Evolutionary conservation across 2,888 invertebrate genomes (phyloP).

Genomic region (Pseudococcus viburni): DNA sequence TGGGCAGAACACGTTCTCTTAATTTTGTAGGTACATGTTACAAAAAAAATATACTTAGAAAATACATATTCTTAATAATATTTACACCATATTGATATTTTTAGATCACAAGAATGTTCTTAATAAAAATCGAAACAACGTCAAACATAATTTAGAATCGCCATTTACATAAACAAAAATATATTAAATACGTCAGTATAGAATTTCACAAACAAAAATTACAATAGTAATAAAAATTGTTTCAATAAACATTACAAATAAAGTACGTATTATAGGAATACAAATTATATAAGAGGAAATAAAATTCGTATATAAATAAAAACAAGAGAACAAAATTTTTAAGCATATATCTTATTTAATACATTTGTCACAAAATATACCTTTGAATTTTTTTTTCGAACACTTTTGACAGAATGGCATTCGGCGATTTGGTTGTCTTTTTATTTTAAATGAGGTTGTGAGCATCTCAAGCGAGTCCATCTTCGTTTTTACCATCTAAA

Average conservation of each 20-base stretch:
- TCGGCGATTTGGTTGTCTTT: conserved; percentile 20
- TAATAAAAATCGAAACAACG: background rate
- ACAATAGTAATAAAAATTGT: background rate
- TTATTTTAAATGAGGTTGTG: background rate
- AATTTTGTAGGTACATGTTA: conserved; percentile 18
- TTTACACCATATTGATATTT: conserved; percentile 1
- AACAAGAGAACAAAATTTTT: conserved; percentile 1
- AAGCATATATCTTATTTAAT: conserved; percentile 43
- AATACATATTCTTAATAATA: background rate
- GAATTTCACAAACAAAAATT: conserved; percentile 20
- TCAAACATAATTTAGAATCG: conserved; percentile 32
- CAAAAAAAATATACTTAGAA: background rate
- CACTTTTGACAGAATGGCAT: conserved; percentile 46
- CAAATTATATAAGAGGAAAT: conserved; percentile 20
- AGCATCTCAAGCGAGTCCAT: conserved; percentile 71
- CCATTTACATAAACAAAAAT: conserved; percentile 16
- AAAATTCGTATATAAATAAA: conserved; percentile 14
- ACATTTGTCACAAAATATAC: conserved; percentile 26
- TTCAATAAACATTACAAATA: background rate
- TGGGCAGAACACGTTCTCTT: conserved; percentile 13
- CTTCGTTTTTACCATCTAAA: conserved; percentile 71
- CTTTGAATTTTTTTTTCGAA: conserved; percentile 43
- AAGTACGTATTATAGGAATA: background rate
- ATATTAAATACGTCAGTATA: conserved; percentile 4
- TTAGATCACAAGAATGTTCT: conserved; percentile 41